Evolutionary conservation across 1,140 invertebrate species (phyloP).

Genomic region (Sycophila sp.): DNA sequence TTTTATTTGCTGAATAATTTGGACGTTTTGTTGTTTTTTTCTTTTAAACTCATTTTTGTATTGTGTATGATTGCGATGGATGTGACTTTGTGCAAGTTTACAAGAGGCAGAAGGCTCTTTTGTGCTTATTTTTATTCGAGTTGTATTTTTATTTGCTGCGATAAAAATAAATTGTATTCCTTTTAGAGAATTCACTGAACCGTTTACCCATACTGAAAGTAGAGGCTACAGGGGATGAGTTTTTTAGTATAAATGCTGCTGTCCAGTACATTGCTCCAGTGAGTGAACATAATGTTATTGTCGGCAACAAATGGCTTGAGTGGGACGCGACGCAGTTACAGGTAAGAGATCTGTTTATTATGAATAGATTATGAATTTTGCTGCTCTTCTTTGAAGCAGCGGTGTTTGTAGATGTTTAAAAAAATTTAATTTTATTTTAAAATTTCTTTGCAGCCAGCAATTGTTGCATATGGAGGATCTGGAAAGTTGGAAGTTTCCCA

Average conservation of each 20-base stretch:
- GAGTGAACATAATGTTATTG: conserved; percentile 49
- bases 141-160: conserved; percentile 18
- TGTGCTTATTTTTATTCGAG: neutral
- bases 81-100: too few relatives aligned
- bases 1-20: neutral
- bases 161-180: neutral
- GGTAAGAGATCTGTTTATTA: conserved; percentile 59
- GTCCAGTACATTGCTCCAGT: conserved; percentile 66
- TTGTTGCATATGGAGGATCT: conserved; percentile 53
- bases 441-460: conserved; percentile 53
- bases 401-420: conserved; percentile 28
- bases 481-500: conserved; percentile 51
- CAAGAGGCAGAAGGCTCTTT: too few relatives aligned
- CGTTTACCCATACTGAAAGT: conserved; percentile 67
- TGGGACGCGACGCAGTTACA: conserved; percentile 78
- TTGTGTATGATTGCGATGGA: too few relatives aligned
- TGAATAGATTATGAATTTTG: neutral
- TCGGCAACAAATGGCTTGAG: conserved; percentile 76
- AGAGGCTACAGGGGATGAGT: conserved; percentile 53
- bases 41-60: neutral
- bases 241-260: conserved; percentile 70
- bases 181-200: conserved; percentile 52
- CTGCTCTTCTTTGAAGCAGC: too few relatives aligned
- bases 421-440: conserved; percentile 14
- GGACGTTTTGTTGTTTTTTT: neutral